Evolutionary conservation across 2,888 invertebrate species (phyloP).

Genomic region (Catonia carolina): DNA sequence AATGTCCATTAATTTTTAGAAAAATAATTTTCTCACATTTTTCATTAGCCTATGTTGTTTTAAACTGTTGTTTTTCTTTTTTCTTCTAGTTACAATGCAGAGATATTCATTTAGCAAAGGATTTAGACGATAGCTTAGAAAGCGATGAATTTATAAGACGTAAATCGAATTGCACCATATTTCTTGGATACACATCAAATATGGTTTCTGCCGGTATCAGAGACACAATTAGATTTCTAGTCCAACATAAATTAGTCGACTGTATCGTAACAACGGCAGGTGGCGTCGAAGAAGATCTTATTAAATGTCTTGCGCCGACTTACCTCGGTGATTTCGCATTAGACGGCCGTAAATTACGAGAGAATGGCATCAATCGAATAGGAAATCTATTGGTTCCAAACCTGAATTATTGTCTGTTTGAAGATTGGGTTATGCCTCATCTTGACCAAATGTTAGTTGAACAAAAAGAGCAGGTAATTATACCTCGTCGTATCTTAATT

Average conservation of each 20-base stretch:
- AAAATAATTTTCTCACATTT: no score
- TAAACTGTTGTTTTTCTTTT: no score
- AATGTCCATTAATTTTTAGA: no score
- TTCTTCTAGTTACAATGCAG: conserved; percentile 58
- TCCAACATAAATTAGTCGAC: conserved; percentile 81
- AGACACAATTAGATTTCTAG: conserved; percentile 83
- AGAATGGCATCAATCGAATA: conserved; percentile 82
- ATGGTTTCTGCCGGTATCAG: conserved; percentile 92
- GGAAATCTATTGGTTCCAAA: conserved; percentile 96
- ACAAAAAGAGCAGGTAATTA: conserved; percentile 50
- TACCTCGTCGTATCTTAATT: no score
- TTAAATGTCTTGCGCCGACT: conserved; percentile 95
- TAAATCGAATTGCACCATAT: conserved; percentile 83
- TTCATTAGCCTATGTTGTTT: no score
- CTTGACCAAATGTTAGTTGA: conserved; percentile 85
- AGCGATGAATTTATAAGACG: conserved; percentile 73
- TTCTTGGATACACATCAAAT: conserved; percentile 95
- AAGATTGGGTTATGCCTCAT: conserved; percentile 94
- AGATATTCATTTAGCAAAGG: conserved; percentile 58
- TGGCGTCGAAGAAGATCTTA: conserved; percentile 97
- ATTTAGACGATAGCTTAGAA: conserved; percentile 59
- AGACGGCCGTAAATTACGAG: conserved; percentile 69
- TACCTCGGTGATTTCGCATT: conserved; percentile 86
- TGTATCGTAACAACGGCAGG: conserved; percentile 97
- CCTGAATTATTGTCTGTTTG: conserved; percentile 95